These are phyloP conservation scores for Chironomus tentans DNA, from an alignment of 2,888 invertebrate genomes.

Conservation along the genomic window DNA sequence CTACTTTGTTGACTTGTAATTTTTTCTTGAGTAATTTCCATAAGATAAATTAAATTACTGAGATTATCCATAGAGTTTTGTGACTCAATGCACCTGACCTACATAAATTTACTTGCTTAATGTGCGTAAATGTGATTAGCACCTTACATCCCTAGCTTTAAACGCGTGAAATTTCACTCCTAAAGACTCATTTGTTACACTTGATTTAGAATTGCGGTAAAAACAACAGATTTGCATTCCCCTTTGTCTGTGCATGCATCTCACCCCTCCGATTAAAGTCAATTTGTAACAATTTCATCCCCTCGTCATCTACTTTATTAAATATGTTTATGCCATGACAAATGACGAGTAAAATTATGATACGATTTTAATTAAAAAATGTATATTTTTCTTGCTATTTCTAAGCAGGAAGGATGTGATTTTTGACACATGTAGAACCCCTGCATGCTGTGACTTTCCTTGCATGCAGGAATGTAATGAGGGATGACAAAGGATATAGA, in stretches of 20 bases:
- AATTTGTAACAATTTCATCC: neutral
- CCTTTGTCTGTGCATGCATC: neutral
- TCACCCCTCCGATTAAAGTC: neutral
- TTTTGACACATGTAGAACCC: neutral
- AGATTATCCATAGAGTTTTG: no score
- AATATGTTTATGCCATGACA: slow-evolving; percentile 12
- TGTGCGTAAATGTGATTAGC: neutral
- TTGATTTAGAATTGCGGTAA: slow-evolving; percentile 6
- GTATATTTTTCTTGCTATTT: neutral
- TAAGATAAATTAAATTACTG: no score
- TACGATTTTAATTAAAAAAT: slow-evolving; percentile 20
- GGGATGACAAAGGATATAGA: no score
- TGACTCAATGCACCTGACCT: slow-evolving; percentile 10
- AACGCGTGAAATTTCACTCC: neutral
- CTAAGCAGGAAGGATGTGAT: neutral
- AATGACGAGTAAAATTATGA: slow-evolving; percentile 17
- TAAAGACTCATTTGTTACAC: neutral
- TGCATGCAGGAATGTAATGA: no score
- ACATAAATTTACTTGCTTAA: neutral
- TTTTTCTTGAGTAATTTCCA: no score
- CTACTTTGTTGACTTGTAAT: neutral
- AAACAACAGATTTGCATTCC: slow-evolving; percentile 14
- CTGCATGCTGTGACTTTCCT: neutral
- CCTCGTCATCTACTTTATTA: neutral
- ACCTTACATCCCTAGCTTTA: no score